These are phyloP conservation scores for Carduelis carduelis DNA, from an alignment of 2,797 vertebrate genomes.

Conservation along the genomic window DNA sequence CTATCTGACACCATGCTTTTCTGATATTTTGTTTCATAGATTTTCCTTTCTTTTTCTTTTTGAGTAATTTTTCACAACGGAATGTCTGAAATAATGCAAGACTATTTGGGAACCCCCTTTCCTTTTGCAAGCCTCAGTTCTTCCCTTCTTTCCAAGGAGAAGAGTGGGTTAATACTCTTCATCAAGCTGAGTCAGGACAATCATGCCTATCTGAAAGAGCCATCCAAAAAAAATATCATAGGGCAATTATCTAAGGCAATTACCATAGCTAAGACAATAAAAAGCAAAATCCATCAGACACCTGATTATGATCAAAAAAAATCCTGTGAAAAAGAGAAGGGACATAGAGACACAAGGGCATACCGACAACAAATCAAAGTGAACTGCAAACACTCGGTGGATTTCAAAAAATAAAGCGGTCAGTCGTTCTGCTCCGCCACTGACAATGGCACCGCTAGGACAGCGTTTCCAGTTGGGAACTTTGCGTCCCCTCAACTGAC, in stretches of 20 bases:
- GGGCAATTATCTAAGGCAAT: slow-evolving; percentile 45
- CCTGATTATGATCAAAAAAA: slow-evolving; percentile 64
- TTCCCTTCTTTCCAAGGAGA: neutral
- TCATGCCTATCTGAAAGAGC: neutral
- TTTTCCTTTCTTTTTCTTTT: rapidly evolving
- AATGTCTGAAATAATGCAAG: neutral
- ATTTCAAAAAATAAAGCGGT: neutral
- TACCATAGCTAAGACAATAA: slow-evolving; percentile 62
- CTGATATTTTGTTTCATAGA: neutral
- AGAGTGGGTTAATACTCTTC: neutral
- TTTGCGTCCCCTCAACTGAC: neutral
- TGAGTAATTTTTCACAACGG: neutral
- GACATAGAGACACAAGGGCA: slow-evolving; percentile 38
- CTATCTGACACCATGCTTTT: neutral
- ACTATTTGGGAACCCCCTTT: neutral
- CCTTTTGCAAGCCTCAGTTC: neutral
- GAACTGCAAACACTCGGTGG: neutral
- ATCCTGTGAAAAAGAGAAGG: slow-evolving; percentile 21
- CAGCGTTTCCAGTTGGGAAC: neutral
- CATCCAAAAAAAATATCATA: slow-evolving; percentile 10
- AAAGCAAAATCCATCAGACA: slow-evolving; percentile 50
- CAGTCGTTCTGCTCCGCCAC: slow-evolving; percentile 61
- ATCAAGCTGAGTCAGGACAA: neutral
- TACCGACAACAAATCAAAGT: slow-evolving; percentile 42
- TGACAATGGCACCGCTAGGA: slow-evolving; percentile 15